Evolutionary conservation across 1,140 invertebrate genomes (phyloP).

Genomic region (Hirudo medicinalis): DNA sequence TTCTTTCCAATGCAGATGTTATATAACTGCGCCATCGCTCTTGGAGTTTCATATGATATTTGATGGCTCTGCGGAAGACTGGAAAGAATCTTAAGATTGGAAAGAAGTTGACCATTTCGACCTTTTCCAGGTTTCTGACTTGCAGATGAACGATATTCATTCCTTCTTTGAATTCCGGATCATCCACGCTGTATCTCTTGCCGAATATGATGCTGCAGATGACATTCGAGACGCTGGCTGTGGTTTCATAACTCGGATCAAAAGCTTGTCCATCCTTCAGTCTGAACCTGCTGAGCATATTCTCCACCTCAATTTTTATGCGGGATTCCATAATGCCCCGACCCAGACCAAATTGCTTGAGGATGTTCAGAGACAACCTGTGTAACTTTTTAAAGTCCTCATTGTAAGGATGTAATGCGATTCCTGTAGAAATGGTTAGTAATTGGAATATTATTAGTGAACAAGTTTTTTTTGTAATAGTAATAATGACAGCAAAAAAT

Average conservation of each 20-base stretch:
- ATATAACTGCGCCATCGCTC: not conserved
- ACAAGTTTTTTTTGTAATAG: too few relatives aligned
- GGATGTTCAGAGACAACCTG: not conserved
- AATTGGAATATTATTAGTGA: too few relatives aligned
- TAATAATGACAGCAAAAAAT: too few relatives aligned
- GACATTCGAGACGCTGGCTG: not conserved
- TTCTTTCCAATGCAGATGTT: too few relatives aligned
- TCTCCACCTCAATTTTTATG: not conserved
- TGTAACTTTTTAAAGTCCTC: not conserved
- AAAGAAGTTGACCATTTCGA: not conserved
- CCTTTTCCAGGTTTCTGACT: not conserved
- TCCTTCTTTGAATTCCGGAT: not conserved
- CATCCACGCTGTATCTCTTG: not conserved
- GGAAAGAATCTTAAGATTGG: not conserved
- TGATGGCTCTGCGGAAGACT: not conserved
- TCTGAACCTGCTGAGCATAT: not conserved
- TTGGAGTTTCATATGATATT: not conserved
- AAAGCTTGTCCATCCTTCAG: too few relatives aligned
- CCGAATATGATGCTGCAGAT: not conserved
- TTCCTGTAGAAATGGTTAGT: not conserved
- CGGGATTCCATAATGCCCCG: not conserved
- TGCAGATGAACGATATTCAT: not conserved
- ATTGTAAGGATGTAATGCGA: not conserved
- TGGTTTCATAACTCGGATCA: not conserved
- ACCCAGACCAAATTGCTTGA: conserved; percentile 10